A percentile compares a stretch with the other conserved stretches of the same genome.
phyloP scores from a whole-genome alignment of 2,888 invertebrate genomes.

The Drosophila mimetica region DNA sequence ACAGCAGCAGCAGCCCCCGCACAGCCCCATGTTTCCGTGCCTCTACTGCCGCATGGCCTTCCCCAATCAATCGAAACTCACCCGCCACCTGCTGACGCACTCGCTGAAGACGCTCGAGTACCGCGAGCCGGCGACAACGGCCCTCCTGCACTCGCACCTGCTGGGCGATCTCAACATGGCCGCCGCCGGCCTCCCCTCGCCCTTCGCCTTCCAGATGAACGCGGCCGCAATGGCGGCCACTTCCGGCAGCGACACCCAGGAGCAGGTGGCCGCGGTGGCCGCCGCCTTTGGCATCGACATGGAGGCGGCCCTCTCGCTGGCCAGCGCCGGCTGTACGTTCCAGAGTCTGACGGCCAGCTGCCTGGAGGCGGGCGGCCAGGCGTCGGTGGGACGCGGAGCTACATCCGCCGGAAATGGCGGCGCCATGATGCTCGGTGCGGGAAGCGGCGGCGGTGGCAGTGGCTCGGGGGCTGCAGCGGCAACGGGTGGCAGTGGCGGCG shows the following conservation, averaged over 20 bases:
- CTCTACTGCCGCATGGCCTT: slow-evolving; percentile 95
- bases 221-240: slow-evolving; percentile 82
- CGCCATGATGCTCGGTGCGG: slow-evolving; percentile 59
- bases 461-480: slow-evolving; percentile 60
- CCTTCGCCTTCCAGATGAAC: slow-evolving; percentile 84
- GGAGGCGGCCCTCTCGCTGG: slow-evolving; percentile 79
- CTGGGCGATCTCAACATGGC: slow-evolving; percentile 81
- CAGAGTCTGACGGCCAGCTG: slow-evolving; percentile 71
- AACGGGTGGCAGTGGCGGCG: slow-evolving; percentile 38
- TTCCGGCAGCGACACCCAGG: slow-evolving; percentile 79
- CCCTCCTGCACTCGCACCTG: slow-evolving; percentile 87
- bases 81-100: slow-evolving; percentile 94
- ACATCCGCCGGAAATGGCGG: slow-evolving; percentile 38
- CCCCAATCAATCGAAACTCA: slow-evolving; percentile 95
- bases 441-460: slow-evolving; percentile 66
- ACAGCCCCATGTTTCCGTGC: slow-evolving; percentile 88
- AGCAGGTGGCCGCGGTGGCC: slow-evolving; percentile 81
- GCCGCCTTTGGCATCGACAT: slow-evolving; percentile 80
- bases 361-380: slow-evolving; percentile 83
- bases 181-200: slow-evolving; percentile 81
- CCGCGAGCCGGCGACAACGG: slow-evolving; percentile 87
- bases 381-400: background rate
- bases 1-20: slow-evolving; percentile 82
- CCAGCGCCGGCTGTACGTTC: slow-evolving; percentile 71
- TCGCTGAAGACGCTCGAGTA: slow-evolving; percentile 94